Evolutionary conservation across 1,140 invertebrate genomes (phyloP), one percentile per base, ranked within the genome.

Genomic region (Subanguina moxae): DNA sequence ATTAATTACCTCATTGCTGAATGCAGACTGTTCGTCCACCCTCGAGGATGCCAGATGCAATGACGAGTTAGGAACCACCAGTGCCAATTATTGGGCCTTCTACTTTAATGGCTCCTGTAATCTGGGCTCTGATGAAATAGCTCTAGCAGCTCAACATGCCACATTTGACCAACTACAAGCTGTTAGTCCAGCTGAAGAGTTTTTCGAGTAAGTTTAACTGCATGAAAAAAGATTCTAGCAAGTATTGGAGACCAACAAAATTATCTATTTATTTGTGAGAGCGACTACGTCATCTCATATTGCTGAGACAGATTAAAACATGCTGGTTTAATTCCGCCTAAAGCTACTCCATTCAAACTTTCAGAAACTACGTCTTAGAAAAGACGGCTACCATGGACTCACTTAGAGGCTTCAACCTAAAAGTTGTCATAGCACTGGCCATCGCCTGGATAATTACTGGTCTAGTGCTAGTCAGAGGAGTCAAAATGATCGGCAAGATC

Each of bases 1-100:
- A 28, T 23, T 91, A 91, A 78, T 85, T 90, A 17, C 88, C 90
- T 48, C 1, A 52, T n/a, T 67, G 17, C 19, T 32, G 3, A 21
- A 32, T 46, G 72, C 89, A 74, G 72, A 76, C 59, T 75, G 73
- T 45, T 42, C 56, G 17, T 75, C 73, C 5, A 59, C 63, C 5
- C 43, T 75, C 15, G 75, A 75, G 66, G 71, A 75, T 64, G 64
- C 57, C 1, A 62, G 71, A 27, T 75, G 73, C 64, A 42, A 46
- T 19, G n/a, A 28, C 19, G 38, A 78, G 25, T 46, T 78, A 30
- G 38, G 28, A 17, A 42, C 43, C 23, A 28, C 48, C 21, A 52
- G 17, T 25, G 3, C 48, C 3, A 52, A 3, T 8, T 15, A 52
- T 21, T 23, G 23, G 15, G 73, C 73, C 19, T 75, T 75, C 52